These are phyloP conservation scores for Rugalucina vietnamica DNA, from an alignment of 2,888 invertebrate species.

Conservation along the genomic window DNA sequence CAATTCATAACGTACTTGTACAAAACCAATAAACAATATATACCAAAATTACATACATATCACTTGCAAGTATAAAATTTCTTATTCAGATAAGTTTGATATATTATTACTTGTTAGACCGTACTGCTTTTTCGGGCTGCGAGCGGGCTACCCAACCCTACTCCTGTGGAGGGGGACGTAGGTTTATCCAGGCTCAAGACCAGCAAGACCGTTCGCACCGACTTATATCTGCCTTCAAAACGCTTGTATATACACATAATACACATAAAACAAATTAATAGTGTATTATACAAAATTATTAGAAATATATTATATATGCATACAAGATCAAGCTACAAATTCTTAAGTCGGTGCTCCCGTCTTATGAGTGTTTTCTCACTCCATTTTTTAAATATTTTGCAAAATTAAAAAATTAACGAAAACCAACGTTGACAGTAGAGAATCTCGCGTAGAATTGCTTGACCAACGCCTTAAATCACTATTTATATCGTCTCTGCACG, in stretches of 20 bases:
- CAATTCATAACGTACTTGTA: too few relatives aligned
- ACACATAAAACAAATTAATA: background rate
- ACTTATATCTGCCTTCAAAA: background rate
- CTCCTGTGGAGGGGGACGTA: slow-evolving; percentile 1
- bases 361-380: background rate
- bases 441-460: background rate
- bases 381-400: too few relatives aligned
- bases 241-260: background rate
- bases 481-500: background rate
- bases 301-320: background rate
- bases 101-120: too few relatives aligned
- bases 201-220: background rate
- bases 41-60: too few relatives aligned
- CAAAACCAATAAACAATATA: too few relatives aligned
- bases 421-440: background rate
- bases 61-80: too few relatives aligned
- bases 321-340: background rate
- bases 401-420: background rate
- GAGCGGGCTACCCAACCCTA: slow-evolving; percentile 1
- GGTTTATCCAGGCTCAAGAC: background rate
- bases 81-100: too few relatives aligned
- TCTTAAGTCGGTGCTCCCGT: background rate
- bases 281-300: background rate
- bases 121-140: too few relatives aligned
- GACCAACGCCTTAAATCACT: background rate